Evolutionary conservation across 2,113 vertebrate genomes (phyloP).

Genomic region (Phrynocephalus versicolor): DNA sequence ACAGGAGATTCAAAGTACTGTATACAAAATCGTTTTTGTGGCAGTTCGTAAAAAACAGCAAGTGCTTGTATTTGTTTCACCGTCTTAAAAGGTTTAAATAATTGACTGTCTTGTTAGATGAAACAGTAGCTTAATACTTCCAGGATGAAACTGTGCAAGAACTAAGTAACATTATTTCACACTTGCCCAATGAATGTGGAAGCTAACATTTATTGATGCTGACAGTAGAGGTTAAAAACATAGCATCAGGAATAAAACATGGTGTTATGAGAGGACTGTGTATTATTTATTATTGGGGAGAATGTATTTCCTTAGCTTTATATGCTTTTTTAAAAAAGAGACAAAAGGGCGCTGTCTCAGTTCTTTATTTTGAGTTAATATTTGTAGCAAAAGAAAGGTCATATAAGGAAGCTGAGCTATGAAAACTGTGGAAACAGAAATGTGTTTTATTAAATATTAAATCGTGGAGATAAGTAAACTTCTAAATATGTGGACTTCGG

Average conservation of each 20-base stretch:
- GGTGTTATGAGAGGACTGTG: conserved; percentile 7
- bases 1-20: not conserved
- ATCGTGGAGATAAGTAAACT: conserved; percentile 21
- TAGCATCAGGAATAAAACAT: not conserved
- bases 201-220: conserved; percentile 18
- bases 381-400: not conserved
- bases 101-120: not conserved
- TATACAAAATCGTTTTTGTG: not conserved
- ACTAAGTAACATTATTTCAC: not conserved
- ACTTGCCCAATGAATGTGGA: conserved; percentile 24
- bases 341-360: not conserved
- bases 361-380: not conserved
- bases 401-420: not conserved
- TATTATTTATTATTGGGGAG: not conserved
- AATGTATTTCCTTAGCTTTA: not conserved
- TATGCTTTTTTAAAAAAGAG: not conserved
- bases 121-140: not conserved
- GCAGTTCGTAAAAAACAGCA: not conserved
- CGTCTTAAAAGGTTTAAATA: not conserved
- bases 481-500: conserved; percentile 58
- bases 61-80: not conserved
- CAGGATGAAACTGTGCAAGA: conserved; percentile 15
- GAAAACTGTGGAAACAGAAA: conserved; percentile 19
- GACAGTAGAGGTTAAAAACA: not conserved
- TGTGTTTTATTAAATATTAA: conserved; percentile 37